Base-by-base conservation (phyloP, 2,797 vertebrate genomes). In the Microctenopoma lineatum region DNA sequence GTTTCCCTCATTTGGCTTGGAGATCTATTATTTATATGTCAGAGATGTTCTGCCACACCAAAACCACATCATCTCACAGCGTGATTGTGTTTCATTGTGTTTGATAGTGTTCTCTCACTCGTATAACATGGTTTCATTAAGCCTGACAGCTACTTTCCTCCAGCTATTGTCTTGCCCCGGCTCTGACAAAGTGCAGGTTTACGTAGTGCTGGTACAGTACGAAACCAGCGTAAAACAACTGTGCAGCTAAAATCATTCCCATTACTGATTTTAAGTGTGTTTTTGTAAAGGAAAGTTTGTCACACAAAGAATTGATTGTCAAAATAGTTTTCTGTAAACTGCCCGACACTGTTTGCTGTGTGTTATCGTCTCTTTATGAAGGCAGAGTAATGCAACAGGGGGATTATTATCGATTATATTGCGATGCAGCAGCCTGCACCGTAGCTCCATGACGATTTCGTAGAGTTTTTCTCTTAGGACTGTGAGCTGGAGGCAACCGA, bases 141-240 rank as follows among this genome's bases (percentile, higher is more conserved):
- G 50, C 72, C 41, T 77, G 86, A 84, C 81, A 85, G 79, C 63
- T 66, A 58, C 52, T 70, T 67, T 70, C 81, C 81, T 87, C 39
- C 64, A 64, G 86, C 77, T 80, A 67, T 80, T 77, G 74, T 76
- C 63, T 42, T 61, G 61, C 70, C 64, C 64, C 66, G 62, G 13
- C 65, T 73, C 60, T 73, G 68, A 73, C 62, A 79, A 45, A 71
- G 52, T 53, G 71, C 70, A 66, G 59, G 52, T 73, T 75, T 26
- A 64, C 34, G 63, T 57, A 44, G 56, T 53, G 63, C 15, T 48
- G 44, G 36, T 64, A 47, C 64, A 76, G 18, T 56, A 7, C 16
- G 16, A 58, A 13, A 60, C 51, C 1, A 50, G 45, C 36, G 15
- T 27, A 66, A 63, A 25, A 14, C 34, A 65, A 70, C 7, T 32